These are phyloP conservation scores for Thamnophis sirtalis DNA, from an alignment of 2,113 vertebrate species.

Conservation along the genomic window DNA sequence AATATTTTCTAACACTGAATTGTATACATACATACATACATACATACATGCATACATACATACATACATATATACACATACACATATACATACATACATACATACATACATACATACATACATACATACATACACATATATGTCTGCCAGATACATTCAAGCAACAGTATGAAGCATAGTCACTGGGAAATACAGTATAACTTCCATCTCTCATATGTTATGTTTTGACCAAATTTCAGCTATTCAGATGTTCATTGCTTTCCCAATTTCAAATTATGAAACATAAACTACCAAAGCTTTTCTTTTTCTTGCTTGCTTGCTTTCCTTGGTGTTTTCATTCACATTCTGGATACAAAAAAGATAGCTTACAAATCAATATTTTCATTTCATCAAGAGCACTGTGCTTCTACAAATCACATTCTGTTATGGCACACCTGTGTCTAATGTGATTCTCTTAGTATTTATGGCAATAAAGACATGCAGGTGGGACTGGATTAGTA, in stretches of 20 bases:
- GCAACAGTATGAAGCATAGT: not conserved
- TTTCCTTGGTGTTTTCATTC: conserved; percentile 2
- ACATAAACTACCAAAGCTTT: not conserved
- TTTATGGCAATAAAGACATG: conserved; percentile 29
- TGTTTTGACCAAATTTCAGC: not conserved
- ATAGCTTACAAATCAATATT: conserved; percentile 6
- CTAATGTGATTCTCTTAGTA: conserved; percentile 8
- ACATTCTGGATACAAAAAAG: accelerated
- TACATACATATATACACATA: no score
- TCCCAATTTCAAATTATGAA: not conserved
- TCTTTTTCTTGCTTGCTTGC: not conserved
- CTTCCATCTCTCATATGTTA: not conserved
- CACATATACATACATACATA: no score
- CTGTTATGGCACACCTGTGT: not conserved
- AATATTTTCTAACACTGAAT: not conserved
- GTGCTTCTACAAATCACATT: conserved; percentile 11
- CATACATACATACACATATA: no score
- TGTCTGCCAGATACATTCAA: not conserved
- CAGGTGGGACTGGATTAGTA: conserved; percentile 12
- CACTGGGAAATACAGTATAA: not conserved
- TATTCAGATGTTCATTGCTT: not conserved
- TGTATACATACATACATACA: not conserved
- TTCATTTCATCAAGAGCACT: not conserved
- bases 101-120: no score
- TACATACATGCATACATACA: no score